phyloP scores from a whole-genome alignment of 2,113 vertebrate genomes.

The Gymnobelideus leadbeateri region DNA sequence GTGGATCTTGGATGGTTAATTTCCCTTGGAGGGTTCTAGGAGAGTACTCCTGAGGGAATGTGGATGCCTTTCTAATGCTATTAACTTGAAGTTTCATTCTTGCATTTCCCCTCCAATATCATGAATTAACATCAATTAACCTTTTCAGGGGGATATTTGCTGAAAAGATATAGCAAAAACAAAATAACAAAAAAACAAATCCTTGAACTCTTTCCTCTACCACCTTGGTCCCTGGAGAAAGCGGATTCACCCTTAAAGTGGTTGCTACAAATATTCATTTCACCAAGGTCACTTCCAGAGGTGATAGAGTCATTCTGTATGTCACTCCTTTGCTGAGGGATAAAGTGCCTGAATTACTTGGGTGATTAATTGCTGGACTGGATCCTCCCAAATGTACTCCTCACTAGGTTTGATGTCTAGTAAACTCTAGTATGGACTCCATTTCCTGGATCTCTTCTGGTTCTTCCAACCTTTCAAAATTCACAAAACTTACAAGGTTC shows the following conservation, averaged over 20 bases:
- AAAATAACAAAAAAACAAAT: neutral
- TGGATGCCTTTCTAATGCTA: neutral
- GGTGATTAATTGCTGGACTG: neutral
- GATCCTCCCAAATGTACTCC: neutral
- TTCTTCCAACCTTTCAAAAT: neutral
- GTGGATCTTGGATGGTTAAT: neutral
- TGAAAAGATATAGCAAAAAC: neutral
- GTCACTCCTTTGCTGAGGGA: neutral
- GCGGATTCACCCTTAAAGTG: neutral
- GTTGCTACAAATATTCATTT: neutral
- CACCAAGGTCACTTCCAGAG: neutral
- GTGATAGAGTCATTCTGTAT: neutral
- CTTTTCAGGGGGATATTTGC: neutral
- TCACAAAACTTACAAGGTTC: neutral
- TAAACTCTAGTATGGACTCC: neutral
- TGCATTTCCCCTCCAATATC: neutral
- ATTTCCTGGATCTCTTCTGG: neutral
- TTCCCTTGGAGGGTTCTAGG: neutral
- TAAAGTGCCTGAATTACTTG: neutral
- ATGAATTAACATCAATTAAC: neutral
- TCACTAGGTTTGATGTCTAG: neutral
- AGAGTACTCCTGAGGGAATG: neutral
- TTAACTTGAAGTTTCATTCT: neutral
- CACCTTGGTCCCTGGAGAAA: neutral
- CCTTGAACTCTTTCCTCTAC: neutral